Percentiles rank a stretch among this genome's conserved stretches.
These are phyloP conservation scores for Speoplatyrhinus poulsoni DNA, from an alignment of 2,113 vertebrate genomes.

Conservation along the genomic window DNA sequence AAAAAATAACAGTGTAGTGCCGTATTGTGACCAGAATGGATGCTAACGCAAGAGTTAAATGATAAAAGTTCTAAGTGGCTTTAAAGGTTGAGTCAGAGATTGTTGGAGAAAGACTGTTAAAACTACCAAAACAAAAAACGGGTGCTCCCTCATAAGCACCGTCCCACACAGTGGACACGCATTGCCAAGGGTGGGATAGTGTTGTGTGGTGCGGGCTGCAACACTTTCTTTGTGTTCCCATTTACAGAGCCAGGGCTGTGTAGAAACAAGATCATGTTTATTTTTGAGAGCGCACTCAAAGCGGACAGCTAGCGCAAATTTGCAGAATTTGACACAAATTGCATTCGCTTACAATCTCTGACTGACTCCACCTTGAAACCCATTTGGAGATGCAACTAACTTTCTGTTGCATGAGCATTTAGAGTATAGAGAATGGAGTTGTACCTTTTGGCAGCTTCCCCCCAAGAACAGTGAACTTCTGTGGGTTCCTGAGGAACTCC, in stretches of 20 bases:
- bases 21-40: background rate
- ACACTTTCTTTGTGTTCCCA: too few relatives aligned
- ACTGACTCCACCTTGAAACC: background rate
- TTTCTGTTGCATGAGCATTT: background rate
- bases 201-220: too few relatives aligned
- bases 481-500: slow-evolving; percentile 94
- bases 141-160: too few relatives aligned
- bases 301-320: too few relatives aligned
- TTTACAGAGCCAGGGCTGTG: too few relatives aligned
- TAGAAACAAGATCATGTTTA: background rate
- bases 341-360: background rate
- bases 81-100: background rate
- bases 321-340: too few relatives aligned
- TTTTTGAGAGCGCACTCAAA: background rate
- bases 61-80: background rate
- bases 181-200: too few relatives aligned
- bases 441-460: slow-evolving; percentile 98
- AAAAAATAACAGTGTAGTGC: too few relatives aligned
- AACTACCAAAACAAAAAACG: background rate
- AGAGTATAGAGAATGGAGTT: background rate
- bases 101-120: background rate
- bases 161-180: too few relatives aligned
- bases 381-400: background rate
- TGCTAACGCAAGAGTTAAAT: background rate
- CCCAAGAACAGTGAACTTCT: slow-evolving; percentile 93